Conservation (phyloP, 2,797 vertebrate species). For the Steatocranus sp. region DNA sequence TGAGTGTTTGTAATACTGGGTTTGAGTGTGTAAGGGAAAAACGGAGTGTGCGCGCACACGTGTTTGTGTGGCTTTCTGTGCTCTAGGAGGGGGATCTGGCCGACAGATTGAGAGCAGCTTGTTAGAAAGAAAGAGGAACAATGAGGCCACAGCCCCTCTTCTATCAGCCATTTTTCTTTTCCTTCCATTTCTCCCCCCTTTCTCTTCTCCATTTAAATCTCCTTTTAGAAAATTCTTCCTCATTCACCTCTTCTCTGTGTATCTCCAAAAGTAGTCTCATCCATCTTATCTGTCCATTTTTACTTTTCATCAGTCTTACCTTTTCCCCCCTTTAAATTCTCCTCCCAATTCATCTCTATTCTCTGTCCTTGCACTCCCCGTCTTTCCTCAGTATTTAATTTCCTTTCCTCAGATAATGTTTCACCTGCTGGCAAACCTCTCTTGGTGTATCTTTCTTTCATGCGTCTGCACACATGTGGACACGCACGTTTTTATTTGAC, state of each 20-base stretch:
- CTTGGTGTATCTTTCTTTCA: background rate
- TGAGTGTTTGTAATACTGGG: background rate
- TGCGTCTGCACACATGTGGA: background rate
- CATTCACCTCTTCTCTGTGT: background rate
- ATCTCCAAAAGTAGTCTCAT: background rate
- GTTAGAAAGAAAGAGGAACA: slow-evolving; percentile 75
- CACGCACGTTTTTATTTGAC: background rate
- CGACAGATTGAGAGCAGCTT: slow-evolving; percentile 79
- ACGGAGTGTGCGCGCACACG: slow-evolving; percentile 28
- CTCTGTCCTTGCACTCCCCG: background rate
- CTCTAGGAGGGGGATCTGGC: slow-evolving; percentile 69
- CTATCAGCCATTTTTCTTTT: slow-evolving; percentile 17
- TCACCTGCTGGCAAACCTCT: slow-evolving; percentile 8
- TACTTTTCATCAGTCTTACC: background rate
- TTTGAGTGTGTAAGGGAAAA: slow-evolving; percentile 1
- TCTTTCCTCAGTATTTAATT: background rate
- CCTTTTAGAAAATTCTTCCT: background rate
- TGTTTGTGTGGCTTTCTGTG: slow-evolving; percentile 21
- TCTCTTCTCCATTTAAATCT: background rate
- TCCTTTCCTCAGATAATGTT: background rate
- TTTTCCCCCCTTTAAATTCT: background rate
- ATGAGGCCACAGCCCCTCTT: slow-evolving; percentile 63
- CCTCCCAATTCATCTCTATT: background rate
- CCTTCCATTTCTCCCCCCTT: background rate
- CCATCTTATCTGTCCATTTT: background rate